Conservation (phyloP, 2,797 vertebrate species). For the Apodemus agrarius region DNA sequence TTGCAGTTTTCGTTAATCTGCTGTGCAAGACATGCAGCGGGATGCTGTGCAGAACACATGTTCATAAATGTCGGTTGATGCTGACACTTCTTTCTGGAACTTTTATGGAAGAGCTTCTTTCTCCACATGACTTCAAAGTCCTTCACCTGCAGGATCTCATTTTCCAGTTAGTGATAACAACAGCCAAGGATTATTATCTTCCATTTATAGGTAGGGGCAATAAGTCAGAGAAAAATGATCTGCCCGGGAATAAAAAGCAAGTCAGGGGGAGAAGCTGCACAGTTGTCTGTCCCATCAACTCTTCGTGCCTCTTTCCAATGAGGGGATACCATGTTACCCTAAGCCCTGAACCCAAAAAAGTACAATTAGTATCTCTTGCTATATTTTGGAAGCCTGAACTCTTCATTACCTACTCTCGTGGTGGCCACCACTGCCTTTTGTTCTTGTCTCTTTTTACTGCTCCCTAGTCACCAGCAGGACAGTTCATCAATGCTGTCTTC, state of each 20-base stretch:
- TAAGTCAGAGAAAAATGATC: neutral
- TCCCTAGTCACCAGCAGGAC: constrained; percentile 46
- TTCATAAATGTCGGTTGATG: neutral
- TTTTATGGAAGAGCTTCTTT: constrained; percentile 34
- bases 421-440: neutral
- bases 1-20: neutral
- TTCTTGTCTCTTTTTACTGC: neutral
- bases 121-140: constrained; percentile 44
- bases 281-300: neutral
- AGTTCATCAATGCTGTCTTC: constrained; percentile 53
- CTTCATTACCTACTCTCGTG: neutral
- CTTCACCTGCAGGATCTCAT: constrained; percentile 52
- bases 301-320: neutral
- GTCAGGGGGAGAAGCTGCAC: neutral
- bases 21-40: neutral
- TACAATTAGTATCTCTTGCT: neutral
- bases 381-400: neutral
- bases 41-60: rapidly evolving
- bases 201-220: neutral
- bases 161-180: constrained; percentile 59
- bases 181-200: neutral
- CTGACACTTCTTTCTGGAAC: neutral
- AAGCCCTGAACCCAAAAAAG: neutral
- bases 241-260: neutral
- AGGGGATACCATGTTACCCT: neutral